phyloP scores from a whole-genome alignment of 2,113 vertebrate species.

The Dicrurus megarhynchus region DNA sequence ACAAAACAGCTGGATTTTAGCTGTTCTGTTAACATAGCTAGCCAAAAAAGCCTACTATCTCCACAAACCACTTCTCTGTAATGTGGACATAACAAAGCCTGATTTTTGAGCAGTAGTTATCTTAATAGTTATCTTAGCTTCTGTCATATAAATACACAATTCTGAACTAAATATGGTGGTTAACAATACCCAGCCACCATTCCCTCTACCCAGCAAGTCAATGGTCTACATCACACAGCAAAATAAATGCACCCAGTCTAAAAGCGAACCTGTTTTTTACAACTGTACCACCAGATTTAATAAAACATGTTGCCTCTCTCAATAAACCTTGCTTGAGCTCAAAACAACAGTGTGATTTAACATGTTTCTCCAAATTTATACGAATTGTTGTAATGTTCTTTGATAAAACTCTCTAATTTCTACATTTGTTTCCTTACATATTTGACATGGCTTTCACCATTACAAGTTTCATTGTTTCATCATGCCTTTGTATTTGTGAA shows the following conservation, averaged over 20 bases:
- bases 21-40: background rate
- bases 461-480: background rate
- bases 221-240: background rate
- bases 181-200: background rate
- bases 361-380: background rate
- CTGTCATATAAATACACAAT: background rate
- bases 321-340: background rate
- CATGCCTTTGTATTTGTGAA: background rate
- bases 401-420: background rate
- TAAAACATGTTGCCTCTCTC: background rate
- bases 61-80: background rate
- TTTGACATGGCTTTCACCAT: background rate
- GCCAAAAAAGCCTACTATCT: background rate
- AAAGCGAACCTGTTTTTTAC: background rate
- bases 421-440: background rate
- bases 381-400: fast-evolving
- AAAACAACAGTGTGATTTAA: background rate
- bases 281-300: background rate
- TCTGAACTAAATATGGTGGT: background rate
- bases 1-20: background rate
- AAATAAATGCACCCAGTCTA: background rate
- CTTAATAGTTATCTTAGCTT: background rate
- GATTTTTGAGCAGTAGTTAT: background rate
- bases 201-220: background rate
- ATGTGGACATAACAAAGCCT: background rate